A percentile compares a stretch with the other conserved stretches of the same genome.
Evolutionary conservation across 2,888 invertebrate species (phyloP).

Genomic region (Lacanobia oleracea): DNA sequence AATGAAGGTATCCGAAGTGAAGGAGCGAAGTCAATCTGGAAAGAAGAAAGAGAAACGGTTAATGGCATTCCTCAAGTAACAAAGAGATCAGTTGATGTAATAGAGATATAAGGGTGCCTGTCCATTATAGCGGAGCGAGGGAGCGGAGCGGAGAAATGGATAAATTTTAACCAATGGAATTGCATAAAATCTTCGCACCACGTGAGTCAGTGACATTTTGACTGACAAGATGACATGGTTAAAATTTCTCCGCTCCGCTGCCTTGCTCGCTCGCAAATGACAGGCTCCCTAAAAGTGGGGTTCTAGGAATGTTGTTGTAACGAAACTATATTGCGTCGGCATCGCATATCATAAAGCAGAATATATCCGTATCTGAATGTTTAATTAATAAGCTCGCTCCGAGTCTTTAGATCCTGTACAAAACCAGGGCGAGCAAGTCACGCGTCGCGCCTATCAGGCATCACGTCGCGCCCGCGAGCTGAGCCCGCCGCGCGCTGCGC

Average conservation of each 20-base stretch:
- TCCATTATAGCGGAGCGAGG: too few relatives aligned
- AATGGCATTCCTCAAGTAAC: constrained; percentile 21
- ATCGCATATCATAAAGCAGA: constrained; percentile 62
- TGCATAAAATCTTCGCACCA: too few relatives aligned
- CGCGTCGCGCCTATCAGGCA: constrained; percentile 82
- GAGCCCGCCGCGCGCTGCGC: constrained; percentile 49
- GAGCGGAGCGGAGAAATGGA: too few relatives aligned
- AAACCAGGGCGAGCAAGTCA: constrained; percentile 89
- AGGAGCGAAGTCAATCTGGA: constrained; percentile 74
- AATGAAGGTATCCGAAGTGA: constrained; percentile 57
- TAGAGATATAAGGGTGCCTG: not conserved
- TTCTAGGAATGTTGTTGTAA: constrained; percentile 16
- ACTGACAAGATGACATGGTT: too few relatives aligned
- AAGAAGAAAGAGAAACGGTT: constrained; percentile 70
- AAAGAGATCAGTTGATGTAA: constrained; percentile 6
- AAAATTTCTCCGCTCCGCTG: too few relatives aligned
- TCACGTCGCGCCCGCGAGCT: constrained; percentile 71
- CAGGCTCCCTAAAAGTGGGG: not conserved
- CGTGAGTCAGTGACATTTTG: too few relatives aligned
- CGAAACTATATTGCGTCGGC: constrained; percentile 36
- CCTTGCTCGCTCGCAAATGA: too few relatives aligned
- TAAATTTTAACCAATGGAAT: too few relatives aligned
- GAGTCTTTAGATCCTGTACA: constrained; percentile 84
- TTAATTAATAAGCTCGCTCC: constrained; percentile 82
- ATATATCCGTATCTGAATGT: constrained; percentile 75